Percentiles rank a stretch among this genome's conserved stretches.
phyloP scores from a whole-genome alignment of 23 tunicate species.

The Diplosoma virens region DNA sequence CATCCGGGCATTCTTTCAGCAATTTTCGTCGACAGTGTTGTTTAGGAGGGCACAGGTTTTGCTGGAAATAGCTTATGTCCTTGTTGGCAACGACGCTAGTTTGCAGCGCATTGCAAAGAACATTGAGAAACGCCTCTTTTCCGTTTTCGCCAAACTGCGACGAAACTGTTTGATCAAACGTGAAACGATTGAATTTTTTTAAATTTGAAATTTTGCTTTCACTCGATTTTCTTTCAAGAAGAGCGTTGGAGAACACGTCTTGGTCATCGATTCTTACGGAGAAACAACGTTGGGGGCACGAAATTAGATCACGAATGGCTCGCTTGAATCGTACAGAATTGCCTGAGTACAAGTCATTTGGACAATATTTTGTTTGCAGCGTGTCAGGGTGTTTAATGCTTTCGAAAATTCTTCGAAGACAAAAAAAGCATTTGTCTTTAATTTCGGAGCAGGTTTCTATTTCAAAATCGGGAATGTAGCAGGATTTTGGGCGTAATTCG shows the following conservation, averaged over 20 bases:
- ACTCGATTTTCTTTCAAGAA: not conserved
- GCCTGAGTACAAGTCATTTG: constrained; percentile 52
- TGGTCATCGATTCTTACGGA: constrained; percentile 37
- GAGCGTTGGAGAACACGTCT: constrained; percentile 3
- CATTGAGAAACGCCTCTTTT: constrained; percentile 21
- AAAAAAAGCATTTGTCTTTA: constrained; percentile 30
- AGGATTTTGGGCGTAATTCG: constrained; percentile 55
- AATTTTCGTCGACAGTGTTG: constrained; percentile 20
- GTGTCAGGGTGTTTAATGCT: not conserved
- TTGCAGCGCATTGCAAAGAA: constrained; percentile 7
- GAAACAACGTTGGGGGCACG: constrained; percentile 52
- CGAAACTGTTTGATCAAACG: constrained; percentile 22
- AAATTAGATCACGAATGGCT: constrained; percentile 46
- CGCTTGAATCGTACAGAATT: constrained; percentile 36
- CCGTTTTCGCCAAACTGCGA: constrained; percentile 26
- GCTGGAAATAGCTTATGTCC: not conserved
- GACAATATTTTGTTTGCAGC: constrained; percentile 57
- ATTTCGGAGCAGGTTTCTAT: not conserved
- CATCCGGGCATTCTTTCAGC: too few species aligned
- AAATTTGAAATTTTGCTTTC: too few species aligned
- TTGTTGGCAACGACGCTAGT: constrained; percentile 1
- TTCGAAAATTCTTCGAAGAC: constrained; percentile 17
- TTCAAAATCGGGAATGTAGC: constrained; percentile 36
- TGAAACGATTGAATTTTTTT: not conserved
- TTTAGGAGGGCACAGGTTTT: not conserved